Percentiles rank a stretch among this genome's conserved stretches.
Evolutionary conservation across 2,797 vertebrate species (phyloP).

Genomic region (Muscicapa striata): DNA sequence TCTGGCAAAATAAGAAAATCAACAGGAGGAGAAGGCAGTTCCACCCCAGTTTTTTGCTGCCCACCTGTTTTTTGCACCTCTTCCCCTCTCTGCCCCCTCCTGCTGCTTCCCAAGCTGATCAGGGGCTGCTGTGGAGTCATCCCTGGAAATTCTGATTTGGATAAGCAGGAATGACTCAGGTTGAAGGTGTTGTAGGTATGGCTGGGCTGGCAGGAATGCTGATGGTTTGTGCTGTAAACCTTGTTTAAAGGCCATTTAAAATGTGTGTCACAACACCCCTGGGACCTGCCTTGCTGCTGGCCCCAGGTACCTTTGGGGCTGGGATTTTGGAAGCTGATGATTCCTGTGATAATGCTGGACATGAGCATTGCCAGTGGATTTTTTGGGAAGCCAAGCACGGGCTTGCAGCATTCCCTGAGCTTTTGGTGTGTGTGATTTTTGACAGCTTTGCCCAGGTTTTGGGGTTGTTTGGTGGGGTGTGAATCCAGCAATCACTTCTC

Average conservation of each 20-base stretch:
- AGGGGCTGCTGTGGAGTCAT: not conserved
- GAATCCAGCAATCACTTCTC: not conserved
- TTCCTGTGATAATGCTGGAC: fast-evolving
- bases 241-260: not conserved
- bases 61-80: not conserved
- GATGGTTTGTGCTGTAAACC: not conserved
- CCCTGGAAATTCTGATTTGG: not conserved
- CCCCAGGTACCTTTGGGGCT: not conserved
- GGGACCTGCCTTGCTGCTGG: not conserved
- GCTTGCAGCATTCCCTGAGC: not conserved
- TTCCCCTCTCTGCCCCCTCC: not conserved
- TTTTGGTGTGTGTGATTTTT: not conserved
- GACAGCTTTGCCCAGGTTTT: not conserved
- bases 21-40: not conserved
- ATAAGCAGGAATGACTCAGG: not conserved
- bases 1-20: not conserved
- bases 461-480: not conserved
- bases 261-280: not conserved
- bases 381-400: not conserved
- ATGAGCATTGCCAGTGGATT: fast-evolving
- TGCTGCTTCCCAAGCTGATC: not conserved
- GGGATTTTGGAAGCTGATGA: not conserved
- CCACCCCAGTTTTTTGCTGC: not conserved
- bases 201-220: not conserved
- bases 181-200: not conserved